Conservation (phyloP, 2,888 invertebrate genomes). For the Heliconius sara region DNA sequence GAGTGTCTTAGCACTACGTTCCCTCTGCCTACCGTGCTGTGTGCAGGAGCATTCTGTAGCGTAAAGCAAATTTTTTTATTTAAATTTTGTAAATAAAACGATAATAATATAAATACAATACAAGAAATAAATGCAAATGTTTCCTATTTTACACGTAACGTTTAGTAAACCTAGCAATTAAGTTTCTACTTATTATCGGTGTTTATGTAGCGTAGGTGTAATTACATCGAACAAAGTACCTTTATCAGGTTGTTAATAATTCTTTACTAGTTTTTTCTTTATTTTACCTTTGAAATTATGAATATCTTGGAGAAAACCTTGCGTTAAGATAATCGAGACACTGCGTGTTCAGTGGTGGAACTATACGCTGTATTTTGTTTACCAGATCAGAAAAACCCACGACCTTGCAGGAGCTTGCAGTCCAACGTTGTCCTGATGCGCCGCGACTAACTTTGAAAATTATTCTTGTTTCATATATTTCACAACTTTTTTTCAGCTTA, state of each 20-base stretch:
- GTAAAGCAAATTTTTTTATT: too few species aligned
- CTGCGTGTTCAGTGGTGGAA: not conserved
- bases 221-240: conserved; percentile 11
- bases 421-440: not conserved
- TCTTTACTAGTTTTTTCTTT: not conserved
- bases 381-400: not conserved
- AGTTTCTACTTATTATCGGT: conserved; percentile 1
- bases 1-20: too few species aligned
- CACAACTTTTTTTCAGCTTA: not conserved
- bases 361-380: not conserved
- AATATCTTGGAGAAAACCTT: too few species aligned
- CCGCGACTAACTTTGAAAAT: not conserved
- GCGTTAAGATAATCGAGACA: too few species aligned
- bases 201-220: not conserved
- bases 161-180: conserved; percentile 5
- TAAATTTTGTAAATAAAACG: not conserved
- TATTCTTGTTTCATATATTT: not conserved
- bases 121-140: not conserved
- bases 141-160: not conserved
- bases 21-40: too few species aligned
- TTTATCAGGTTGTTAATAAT: not conserved
- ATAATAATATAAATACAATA: conserved; percentile 2
- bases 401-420: not conserved
- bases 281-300: too few species aligned
- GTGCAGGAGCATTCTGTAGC: too few species aligned